Percentiles rank a stretch among this genome's conserved stretches.
These are phyloP conservation scores for Notarius quadriscutis DNA, from an alignment of 2,113 vertebrate species.

Conservation along the genomic window DNA sequence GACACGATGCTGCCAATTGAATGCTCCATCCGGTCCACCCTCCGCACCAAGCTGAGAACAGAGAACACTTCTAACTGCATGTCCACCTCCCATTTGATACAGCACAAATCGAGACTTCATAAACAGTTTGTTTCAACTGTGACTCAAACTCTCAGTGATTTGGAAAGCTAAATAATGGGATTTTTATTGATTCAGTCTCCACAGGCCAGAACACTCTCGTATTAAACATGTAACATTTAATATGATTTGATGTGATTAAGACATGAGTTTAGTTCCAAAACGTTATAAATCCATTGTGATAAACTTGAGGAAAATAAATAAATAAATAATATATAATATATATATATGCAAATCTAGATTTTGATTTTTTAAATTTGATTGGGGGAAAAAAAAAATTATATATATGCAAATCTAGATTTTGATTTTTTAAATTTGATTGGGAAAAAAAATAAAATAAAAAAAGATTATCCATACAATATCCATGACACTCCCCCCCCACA, in stretches of 20 bases:
- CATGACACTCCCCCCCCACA: too few relatives aligned
- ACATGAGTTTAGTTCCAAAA: neutral
- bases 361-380: too few relatives aligned
- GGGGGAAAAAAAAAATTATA: too few relatives aligned
- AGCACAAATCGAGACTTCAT: neutral
- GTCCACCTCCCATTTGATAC: neutral
- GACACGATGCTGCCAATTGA: slow-evolving; percentile 97
- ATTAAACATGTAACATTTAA: neutral
- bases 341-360: too few relatives aligned
- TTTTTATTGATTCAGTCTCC: neutral
- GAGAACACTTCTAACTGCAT: neutral
- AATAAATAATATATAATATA: too few relatives aligned
- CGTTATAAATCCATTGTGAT: too few relatives aligned
- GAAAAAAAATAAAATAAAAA: too few relatives aligned
- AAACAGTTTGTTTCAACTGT: neutral
- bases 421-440: too few relatives aligned
- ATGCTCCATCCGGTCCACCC: slow-evolving; percentile 97
- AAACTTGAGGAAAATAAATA: too few relatives aligned
- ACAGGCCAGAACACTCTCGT: neutral
- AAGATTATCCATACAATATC: too few relatives aligned
- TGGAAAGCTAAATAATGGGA: neutral
- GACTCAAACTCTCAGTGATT: neutral
- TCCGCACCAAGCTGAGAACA: slow-evolving; percentile 83
- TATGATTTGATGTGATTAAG: neutral
- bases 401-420: too few relatives aligned